A percentile compares a stretch with the other conserved stretches of the same genome.
Conservation (phyloP, 2,113 vertebrate genomes). For the Osmerus mordax region DNA sequence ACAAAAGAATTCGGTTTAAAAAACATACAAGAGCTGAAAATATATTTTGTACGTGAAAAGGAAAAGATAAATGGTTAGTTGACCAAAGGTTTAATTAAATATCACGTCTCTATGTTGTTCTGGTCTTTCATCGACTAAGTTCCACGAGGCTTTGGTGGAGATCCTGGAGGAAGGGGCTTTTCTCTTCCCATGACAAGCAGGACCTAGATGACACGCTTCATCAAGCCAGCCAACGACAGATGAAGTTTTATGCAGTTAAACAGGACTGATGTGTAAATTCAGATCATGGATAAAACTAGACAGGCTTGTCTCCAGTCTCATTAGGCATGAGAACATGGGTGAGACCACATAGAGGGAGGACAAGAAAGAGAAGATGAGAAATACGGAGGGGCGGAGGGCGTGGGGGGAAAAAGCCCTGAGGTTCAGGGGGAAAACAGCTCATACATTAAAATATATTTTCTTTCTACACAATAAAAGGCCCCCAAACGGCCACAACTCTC, state of each 20-base stretch:
- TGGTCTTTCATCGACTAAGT: conserved; percentile 12
- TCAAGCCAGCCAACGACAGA: conserved; percentile 12
- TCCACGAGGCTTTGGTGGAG: conserved; percentile 59
- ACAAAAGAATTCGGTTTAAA: conserved; percentile 13
- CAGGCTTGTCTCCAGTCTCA: conserved; percentile 28
- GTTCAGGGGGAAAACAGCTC: conserved; percentile 40
- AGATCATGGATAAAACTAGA: conserved; percentile 12
- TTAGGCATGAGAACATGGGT: conserved; percentile 25
- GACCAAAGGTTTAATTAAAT: conserved; percentile 4
- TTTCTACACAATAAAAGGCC: conserved; percentile 31
- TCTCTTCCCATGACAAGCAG: conserved; percentile 61
- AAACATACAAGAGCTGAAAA: conserved; percentile 13
- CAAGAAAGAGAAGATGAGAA: background rate
- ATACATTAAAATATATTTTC: conserved; percentile 41
- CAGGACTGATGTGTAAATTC: conserved; percentile 18
- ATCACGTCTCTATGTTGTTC: background rate
- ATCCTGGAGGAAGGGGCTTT: conserved; percentile 28
- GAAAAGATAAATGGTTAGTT: conserved; percentile 17
- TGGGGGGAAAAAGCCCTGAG: conserved; percentile 25
- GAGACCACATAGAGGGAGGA: conserved; percentile 32
- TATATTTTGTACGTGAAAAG: conserved; percentile 14
- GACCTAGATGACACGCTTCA: conserved; percentile 38
- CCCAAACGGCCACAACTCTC: conserved; percentile 42
- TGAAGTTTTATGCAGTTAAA: conserved; percentile 31
- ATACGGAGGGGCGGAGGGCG: background rate